A percentile compares a stretch with the other conserved stretches of the same genome.
These are phyloP conservation scores for Raphicerus campestris DNA, from an alignment of 2,113 vertebrate genomes.

Conservation along the genomic window DNA sequence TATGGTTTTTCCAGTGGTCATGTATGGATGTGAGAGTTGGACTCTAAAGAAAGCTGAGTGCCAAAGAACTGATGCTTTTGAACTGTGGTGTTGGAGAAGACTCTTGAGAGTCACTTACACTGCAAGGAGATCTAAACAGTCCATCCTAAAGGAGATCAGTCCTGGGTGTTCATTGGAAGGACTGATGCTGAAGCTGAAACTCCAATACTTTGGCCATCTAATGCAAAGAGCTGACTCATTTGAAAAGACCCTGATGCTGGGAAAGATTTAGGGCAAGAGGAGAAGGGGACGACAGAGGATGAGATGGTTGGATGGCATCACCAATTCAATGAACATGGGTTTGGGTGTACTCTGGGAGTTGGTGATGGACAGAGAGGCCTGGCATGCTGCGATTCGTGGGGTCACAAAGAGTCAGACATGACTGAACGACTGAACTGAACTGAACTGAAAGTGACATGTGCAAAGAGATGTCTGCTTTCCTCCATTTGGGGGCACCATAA, in stretches of 20 bases:
- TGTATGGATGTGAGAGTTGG: neutral
- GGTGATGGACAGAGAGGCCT: neutral
- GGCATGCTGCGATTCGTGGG: neutral
- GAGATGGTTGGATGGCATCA: neutral
- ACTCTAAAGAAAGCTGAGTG: neutral
- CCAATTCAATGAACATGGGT: neutral
- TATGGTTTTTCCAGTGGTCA: neutral
- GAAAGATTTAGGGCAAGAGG: neutral
- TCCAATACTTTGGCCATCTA: neutral
- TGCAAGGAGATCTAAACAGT: neutral
- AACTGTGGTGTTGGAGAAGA: neutral
- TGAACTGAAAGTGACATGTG: neutral
- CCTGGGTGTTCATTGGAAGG: neutral
- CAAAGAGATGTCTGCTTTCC: neutral
- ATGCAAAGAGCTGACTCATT: neutral
- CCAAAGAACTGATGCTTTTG: neutral
- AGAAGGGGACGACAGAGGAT: neutral
- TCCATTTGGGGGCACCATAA: constrained; percentile 47
- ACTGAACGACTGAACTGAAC: neutral
- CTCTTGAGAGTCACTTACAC: neutral
- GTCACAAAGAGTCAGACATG: neutral
- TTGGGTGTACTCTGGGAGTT: neutral
- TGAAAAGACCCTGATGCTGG: neutral
- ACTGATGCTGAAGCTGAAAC: neutral
- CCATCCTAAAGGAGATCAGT: neutral